Evolutionary conservation across 2,113 vertebrate species (phyloP), one percentile per base, ranked within the genome.

Genomic region (Dermatemys mawii): DNA sequence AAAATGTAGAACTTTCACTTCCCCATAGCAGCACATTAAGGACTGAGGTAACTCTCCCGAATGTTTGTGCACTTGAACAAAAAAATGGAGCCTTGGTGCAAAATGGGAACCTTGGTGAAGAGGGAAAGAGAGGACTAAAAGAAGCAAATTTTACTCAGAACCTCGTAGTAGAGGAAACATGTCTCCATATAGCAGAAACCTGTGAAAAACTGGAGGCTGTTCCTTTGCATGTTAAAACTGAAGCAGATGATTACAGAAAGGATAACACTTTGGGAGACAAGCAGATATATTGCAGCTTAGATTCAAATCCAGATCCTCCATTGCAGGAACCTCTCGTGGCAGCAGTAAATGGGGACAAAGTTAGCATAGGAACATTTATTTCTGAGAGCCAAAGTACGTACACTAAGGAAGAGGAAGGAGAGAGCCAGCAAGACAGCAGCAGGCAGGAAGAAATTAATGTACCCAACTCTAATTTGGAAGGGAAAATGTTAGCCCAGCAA

Each of bases 351-450:
- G 94, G 48, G 78, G 86, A 80, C 88, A 55, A 81, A 17, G 35
- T 83, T 11, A 41, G 94, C 84, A 80, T 81, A 54, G 48, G 80
- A 46, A 11, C 95, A 2, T 75, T 21, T 49, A 12, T 81, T 82
- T 89, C 96, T 27, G 97, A 97, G 53, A 67, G 51, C 87, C 41
- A 84, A 0, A 90, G 88, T 87, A 2, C 92, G 90, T n/a, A 97
- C 5, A 4, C n/a, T 0, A 83, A 87, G 90, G 95, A 90, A 92
- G 86, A 94, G 95, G 95, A 87, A 57, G 6, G 96, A 12, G 57
- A 81, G 16, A 4, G 2, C 11, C 93, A 95, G 88, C 89, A 26
- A 5, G n/a, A 3, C 84, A 79, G 81, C 83, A 94, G 78, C 83
- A n/a, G 88, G 6, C 95, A 89, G 83, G 83, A 88, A 5, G 84